These are phyloP conservation scores for Cathartes aura DNA, from an alignment of 2,113 vertebrate species.

Conservation along the genomic window DNA sequence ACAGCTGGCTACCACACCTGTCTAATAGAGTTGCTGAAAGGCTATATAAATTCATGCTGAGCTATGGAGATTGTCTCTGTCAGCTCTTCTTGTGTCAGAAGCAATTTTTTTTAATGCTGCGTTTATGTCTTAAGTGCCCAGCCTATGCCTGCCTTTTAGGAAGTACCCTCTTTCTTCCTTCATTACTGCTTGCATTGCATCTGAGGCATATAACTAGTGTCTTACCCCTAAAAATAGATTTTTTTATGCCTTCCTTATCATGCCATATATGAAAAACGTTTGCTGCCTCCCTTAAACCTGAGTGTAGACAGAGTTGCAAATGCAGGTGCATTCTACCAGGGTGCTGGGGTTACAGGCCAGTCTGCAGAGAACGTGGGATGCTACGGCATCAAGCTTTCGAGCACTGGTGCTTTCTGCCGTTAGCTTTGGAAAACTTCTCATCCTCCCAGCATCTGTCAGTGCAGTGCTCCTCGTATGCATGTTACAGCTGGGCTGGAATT, in stretches of 20 bases:
- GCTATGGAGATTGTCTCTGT: constrained; percentile 46
- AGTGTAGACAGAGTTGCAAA: background rate
- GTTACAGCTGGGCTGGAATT: background rate
- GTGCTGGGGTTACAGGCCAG: background rate
- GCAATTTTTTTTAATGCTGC: constrained; percentile 27
- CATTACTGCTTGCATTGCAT: background rate
- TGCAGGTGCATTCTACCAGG: background rate
- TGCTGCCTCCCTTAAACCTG: background rate
- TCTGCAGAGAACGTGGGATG: background rate
- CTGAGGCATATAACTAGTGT: background rate
- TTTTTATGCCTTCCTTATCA: background rate
- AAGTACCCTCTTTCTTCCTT: background rate
- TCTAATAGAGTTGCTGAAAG: constrained; percentile 33
- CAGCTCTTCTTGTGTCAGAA: constrained; percentile 40
- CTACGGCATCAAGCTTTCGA: background rate
- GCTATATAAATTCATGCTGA: constrained; percentile 36
- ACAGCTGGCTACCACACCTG: constrained; percentile 52
- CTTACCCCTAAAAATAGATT: background rate
- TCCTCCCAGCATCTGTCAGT: background rate
- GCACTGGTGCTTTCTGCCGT: background rate
- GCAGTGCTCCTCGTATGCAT: background rate
- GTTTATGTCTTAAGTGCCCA: background rate
- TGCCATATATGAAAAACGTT: background rate
- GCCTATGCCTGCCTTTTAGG: background rate
- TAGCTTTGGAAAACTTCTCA: background rate